Evolutionary conservation across 1,140 invertebrate species (phyloP).

Genomic region (Neodiprion lecontei): DNA sequence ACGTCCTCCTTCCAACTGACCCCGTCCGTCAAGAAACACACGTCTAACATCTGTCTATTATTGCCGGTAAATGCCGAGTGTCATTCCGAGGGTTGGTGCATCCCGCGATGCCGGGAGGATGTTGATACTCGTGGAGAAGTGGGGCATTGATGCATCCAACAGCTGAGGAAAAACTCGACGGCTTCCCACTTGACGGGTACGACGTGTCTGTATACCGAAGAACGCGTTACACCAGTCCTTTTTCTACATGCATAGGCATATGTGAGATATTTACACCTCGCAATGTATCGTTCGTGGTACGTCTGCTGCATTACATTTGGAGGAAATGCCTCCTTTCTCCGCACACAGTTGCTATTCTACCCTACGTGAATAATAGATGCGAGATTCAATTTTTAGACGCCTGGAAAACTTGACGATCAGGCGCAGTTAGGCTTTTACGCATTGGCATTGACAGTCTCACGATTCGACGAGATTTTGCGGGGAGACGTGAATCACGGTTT

Average conservation of each 20-base stretch:
- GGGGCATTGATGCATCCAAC: constrained; percentile 11
- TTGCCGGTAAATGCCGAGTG: constrained; percentile 25
- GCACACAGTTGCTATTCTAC: too few species aligned
- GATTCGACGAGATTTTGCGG: too few species aligned
- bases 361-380: too few species aligned
- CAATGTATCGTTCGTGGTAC: too few species aligned
- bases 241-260: neutral
- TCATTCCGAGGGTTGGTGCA: constrained; percentile 17
- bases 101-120: constrained; percentile 23
- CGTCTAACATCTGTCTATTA: constrained; percentile 36
- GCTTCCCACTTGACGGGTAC: neutral
- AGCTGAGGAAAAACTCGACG: constrained; percentile 15
- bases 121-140: constrained; percentile 25
- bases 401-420: too few species aligned
- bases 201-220: neutral
- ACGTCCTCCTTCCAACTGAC: constrained; percentile 33
- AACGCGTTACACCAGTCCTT: too few species aligned
- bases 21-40: constrained; percentile 32
- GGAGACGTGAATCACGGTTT: too few species aligned
- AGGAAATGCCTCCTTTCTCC: too few species aligned
- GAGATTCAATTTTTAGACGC: too few species aligned
- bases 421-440: too few species aligned
- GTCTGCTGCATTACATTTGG: too few species aligned
- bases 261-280: neutral
- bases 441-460: too few species aligned